Evolutionary conservation across 2,797 vertebrate genomes (phyloP).

Genomic region (Betta splendens): DNA sequence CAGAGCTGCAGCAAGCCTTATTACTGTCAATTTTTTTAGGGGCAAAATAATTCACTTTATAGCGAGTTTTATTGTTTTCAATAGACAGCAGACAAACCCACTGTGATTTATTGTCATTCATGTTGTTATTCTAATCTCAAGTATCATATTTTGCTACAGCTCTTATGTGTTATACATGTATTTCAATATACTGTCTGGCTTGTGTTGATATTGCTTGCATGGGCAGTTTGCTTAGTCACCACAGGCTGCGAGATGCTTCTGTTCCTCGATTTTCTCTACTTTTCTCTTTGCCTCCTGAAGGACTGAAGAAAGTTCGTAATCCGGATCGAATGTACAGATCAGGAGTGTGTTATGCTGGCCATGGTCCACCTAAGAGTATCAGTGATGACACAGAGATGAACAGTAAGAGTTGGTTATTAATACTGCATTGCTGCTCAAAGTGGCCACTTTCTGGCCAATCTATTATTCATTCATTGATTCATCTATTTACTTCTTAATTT

Average conservation of each 20-base stretch:
- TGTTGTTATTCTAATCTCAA: conserved; percentile 22
- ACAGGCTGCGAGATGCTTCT: conserved; percentile 75
- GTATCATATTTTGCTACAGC: conserved; percentile 23
- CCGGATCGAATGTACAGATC: conserved; percentile 90
- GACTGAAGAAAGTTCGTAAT: conserved; percentile 92
- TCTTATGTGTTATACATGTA: conserved; percentile 61
- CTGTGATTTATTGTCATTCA: conserved; percentile 30
- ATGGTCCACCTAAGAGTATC: conserved; percentile 89
- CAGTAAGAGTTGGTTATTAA: conserved; percentile 89
- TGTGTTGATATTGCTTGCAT: conserved; percentile 68
- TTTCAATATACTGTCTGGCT: conserved; percentile 55
- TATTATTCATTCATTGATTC: conserved; percentile 89
- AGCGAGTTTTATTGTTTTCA: conserved; percentile 25
- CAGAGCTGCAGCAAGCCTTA: conserved; percentile 46
- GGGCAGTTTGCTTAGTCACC: conserved; percentile 67
- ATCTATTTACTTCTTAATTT: conserved; percentile 88
- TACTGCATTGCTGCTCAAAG: conserved; percentile 85
- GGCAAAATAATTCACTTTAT: conserved; percentile 26
- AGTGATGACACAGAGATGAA: conserved; percentile 89
- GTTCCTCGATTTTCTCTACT: conserved; percentile 82
- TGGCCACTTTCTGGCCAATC: conserved; percentile 82
- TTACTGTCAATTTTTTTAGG: conserved; percentile 26
- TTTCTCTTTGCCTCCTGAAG: conserved; percentile 87
- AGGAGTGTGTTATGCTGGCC: conserved; percentile 88
- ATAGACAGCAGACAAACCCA: conserved; percentile 21